phyloP scores from a whole-genome alignment of 2,113 vertebrate genomes.

The Polyodon spathula region DNA sequence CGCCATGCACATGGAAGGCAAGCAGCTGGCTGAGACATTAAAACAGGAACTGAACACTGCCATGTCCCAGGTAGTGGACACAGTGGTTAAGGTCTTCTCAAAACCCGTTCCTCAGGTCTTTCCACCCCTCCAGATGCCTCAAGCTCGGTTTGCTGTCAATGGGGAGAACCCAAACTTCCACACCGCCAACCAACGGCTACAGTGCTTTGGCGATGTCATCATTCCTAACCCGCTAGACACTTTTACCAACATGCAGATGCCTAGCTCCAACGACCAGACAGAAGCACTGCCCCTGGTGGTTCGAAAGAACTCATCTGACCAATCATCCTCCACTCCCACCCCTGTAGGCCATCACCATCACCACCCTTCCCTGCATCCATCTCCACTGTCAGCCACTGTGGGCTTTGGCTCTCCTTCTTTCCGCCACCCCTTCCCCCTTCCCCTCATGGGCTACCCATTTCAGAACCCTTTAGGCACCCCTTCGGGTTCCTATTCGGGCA shows the following conservation, averaged over 20 bases:
- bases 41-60: constrained; percentile 96
- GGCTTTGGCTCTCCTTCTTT: constrained; percentile 90
- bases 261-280: constrained; percentile 81
- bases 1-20: constrained; percentile 78
- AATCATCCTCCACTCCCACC: constrained; percentile 61
- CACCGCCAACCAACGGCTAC: constrained; percentile 85
- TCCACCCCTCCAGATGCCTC: constrained; percentile 78
- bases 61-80: constrained; percentile 96
- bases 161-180: constrained; percentile 89
- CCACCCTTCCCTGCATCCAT: constrained; percentile 82
- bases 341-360: constrained; percentile 64
- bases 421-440: constrained; percentile 90
- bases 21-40: constrained; percentile 86
- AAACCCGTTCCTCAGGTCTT: constrained; percentile 81
- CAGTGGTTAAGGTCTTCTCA: constrained; percentile 93
- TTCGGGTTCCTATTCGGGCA: constrained; percentile 68
- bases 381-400: constrained; percentile 75
- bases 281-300: constrained; percentile 94
- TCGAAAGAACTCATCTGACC: constrained; percentile 86
- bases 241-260: constrained; percentile 76
- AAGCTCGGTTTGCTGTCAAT: constrained; percentile 73
- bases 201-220: constrained; percentile 93
- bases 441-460: constrained; percentile 95
- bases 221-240: constrained; percentile 86
- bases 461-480: constrained; percentile 80